These are phyloP conservation scores for Coturnix japonica DNA, from an alignment of 2,113 vertebrate species.

Conservation along the genomic window DNA sequence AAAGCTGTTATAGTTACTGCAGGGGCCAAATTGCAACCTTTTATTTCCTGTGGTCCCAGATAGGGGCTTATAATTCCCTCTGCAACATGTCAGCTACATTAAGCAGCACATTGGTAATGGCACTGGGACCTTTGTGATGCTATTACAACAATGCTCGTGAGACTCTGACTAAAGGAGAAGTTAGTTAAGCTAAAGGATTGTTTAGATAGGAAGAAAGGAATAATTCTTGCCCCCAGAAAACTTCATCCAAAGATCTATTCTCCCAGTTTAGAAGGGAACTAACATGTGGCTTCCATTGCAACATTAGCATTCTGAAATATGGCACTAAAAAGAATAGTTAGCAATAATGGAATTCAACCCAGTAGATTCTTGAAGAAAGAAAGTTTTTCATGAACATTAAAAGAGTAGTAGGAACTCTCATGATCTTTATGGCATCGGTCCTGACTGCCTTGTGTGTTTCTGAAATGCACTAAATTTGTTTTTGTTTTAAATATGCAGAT, in stretches of 20 bases:
- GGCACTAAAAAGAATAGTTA: not conserved
- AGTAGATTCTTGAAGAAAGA: not conserved
- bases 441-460: not conserved
- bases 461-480: not conserved
- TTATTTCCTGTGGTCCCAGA: rapidly evolving
- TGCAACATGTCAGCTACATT: not conserved
- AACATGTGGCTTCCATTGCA: not conserved
- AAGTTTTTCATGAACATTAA: not conserved
- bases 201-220: not conserved
- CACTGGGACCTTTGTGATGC: not conserved
- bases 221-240: not conserved
- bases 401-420: not conserved
- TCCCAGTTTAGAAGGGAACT: not conserved
- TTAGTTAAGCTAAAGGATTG: not conserved
- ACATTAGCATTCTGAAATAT: not conserved
- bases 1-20: not conserved
- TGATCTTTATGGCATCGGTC: not conserved
- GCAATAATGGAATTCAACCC: not conserved
- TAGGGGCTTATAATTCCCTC: not conserved
- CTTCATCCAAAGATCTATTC: not conserved
- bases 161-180: not conserved
- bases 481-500: not conserved
- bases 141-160: not conserved
- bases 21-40: not conserved
- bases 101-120: not conserved